Base-by-base conservation (phyloP, 2,888 invertebrate species). In the Drosophila buzzatii region DNA sequence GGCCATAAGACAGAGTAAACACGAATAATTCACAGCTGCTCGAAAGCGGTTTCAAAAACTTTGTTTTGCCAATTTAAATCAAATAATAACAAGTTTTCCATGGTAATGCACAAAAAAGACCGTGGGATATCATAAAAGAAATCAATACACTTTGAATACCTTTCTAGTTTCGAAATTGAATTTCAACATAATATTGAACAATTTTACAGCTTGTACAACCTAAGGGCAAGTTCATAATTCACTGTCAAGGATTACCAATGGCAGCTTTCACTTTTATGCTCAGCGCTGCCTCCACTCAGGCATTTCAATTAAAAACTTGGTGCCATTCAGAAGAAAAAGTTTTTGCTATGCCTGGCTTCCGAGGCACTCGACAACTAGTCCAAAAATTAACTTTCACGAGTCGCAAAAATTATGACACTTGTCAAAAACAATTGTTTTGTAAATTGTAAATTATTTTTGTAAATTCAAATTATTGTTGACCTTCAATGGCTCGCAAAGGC, bases 361-460 rank as follows among this genome's bases (percentile, higher is more conserved):
- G 16, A 18, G 55, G 37, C 55, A 49, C 47, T 53, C 51, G 60
- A 39, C 55, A 70, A 69, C 57, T 69, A 75, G 61, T 37, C 20
- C 65, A 49, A 76, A 76, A 49, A 33, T 76, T 27, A 35, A 64
- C 64, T 56, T 42, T 9, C 52, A 60, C 44, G 33, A 52, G 27
- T 33, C 18, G 49, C 14, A 42, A 56, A 49, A 67, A 72, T 83
- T 83, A 89, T 83, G 77, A 62, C 79, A 67, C 51, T 73, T 84
- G 84, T 84, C 84, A 87, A 70, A 89, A 87, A 87, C 84, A 84
- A 84, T 84, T 84, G 89, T 87, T 84, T 87, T 70, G 87, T 74
- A 76, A 84, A 84, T 89, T 89, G 89, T 85, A 75, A 79, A 41
- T 55, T 41, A 41, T 55, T 41, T 53, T 53, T 53, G 39, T 20